phyloP scores from a whole-genome alignment of 2,888 invertebrate genomes.

The Scaeva pyrastri region DNA sequence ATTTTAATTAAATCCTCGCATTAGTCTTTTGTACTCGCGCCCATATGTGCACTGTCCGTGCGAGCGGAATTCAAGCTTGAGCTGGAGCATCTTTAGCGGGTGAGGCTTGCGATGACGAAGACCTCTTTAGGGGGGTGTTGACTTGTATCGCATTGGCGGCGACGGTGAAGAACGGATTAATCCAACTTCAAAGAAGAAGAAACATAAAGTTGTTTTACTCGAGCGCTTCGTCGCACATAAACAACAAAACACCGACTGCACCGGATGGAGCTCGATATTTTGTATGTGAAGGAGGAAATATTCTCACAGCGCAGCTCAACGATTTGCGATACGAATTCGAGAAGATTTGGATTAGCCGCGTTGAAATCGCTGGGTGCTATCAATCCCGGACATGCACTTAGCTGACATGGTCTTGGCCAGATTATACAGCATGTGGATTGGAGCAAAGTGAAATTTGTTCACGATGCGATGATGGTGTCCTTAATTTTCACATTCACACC shows the following conservation, averaged over 20 bases:
- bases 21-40: conserved; percentile 77
- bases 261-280: conserved; percentile 46
- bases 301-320: conserved; percentile 59
- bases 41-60: conserved; percentile 73
- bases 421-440: conserved; percentile 31
- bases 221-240: conserved; percentile 52
- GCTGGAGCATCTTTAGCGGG: conserved; percentile 34
- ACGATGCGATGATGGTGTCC: conserved; percentile 24
- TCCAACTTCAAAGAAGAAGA: conserved; percentile 57
- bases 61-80: background rate
- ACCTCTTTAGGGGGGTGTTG: background rate
- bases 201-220: conserved; percentile 25
- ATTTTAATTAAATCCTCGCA: conserved; percentile 84
- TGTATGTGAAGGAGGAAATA: conserved; percentile 33
- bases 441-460: no score
- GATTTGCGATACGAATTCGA: conserved; percentile 54
- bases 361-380: conserved; percentile 54
- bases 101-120: conserved; percentile 11
- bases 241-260: conserved; percentile 49
- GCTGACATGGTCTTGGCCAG: conserved; percentile 54
- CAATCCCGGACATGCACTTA: conserved; percentile 68
- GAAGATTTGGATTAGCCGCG: conserved; percentile 70
- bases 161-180: conserved; percentile 48
- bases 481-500: conserved; percentile 57
- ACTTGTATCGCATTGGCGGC: conserved; percentile 56